A percentile compares a stretch with the other conserved stretches of the same genome.
Evolutionary conservation across 2,888 invertebrate species (phyloP).

Genomic region (Lasioglossum villosulum): DNA sequence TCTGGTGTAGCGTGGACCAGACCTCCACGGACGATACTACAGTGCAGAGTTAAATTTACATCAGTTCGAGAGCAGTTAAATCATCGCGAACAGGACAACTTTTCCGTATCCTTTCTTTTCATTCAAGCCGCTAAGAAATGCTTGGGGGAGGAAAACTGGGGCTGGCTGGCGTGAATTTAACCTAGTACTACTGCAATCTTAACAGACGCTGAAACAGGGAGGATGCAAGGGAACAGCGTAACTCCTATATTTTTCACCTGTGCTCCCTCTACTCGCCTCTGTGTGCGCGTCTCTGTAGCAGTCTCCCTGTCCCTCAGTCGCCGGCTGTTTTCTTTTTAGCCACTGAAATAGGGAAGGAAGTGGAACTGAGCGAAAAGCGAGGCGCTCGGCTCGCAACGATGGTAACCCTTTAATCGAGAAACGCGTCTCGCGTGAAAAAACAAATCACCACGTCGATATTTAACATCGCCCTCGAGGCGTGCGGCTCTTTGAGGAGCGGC

Average conservation of each 20-base stretch:
- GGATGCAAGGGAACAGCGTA: neutral
- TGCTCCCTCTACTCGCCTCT: neutral
- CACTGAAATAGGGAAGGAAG: conserved; percentile 1
- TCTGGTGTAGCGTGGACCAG: too few relatives aligned
- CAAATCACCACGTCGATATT: conserved; percentile 43
- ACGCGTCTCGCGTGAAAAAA: conserved; percentile 24
- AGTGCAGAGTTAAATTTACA: neutral
- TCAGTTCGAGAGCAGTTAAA: neutral
- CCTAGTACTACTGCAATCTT: neutral
- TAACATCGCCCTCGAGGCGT: conserved; percentile 47
- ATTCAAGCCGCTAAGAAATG: neutral
- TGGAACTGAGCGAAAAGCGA: neutral
- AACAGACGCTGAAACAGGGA: neutral
- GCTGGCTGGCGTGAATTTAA: neutral
- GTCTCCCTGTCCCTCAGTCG: neutral
- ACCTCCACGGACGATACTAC: too few relatives aligned
- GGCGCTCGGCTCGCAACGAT: neutral
- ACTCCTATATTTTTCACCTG: neutral
- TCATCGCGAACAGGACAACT: neutral
- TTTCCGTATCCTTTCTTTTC: neutral
- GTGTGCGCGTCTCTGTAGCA: neutral
- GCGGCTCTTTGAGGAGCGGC: conserved; percentile 44
- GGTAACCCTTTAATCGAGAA: conserved; percentile 6
- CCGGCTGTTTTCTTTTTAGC: conserved; percentile 2
- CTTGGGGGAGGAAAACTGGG: too few relatives aligned